These are phyloP conservation scores for Noctua fimbriata DNA, from an alignment of 2,888 invertebrate species.

Conservation along the genomic window DNA sequence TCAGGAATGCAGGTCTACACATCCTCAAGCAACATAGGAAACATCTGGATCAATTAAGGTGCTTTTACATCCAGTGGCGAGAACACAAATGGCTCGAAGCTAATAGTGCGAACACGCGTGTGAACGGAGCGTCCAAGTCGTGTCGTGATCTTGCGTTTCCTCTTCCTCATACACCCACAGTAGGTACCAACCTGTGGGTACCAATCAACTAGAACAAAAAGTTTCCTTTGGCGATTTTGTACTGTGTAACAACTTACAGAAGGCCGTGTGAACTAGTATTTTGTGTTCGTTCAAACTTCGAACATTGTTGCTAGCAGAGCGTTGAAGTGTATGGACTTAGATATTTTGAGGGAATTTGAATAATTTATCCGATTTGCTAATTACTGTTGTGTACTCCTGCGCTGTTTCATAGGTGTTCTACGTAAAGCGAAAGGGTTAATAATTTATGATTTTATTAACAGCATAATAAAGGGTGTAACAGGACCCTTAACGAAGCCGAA, in stretches of 20 bases:
- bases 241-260: constrained; percentile 17
- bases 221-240: constrained; percentile 70
- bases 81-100: constrained; percentile 74
- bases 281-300: constrained; percentile 14
- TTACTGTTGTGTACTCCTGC: neutral
- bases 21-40: constrained; percentile 42
- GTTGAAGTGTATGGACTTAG: neutral
- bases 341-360: neutral
- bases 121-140: constrained; percentile 72
- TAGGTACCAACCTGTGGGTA: neutral
- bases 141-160: constrained; percentile 79
- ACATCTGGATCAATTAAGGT: constrained; percentile 63
- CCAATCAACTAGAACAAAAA: constrained; percentile 71
- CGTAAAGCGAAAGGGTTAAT: neutral
- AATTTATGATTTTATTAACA: neutral
- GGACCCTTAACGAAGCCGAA: no score
- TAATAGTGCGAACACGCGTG: constrained; percentile 79
- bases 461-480: neutral
- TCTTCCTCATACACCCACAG: constrained; percentile 73
- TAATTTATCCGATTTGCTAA: neutral
- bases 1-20: constrained; percentile 48
- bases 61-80: constrained; percentile 55
- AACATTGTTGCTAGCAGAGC: neutral
- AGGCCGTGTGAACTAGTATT: constrained; percentile 60
- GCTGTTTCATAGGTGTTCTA: neutral